phyloP scores from a whole-genome alignment of 2,113 vertebrate genomes.

The Leucosticte australis region DNA sequence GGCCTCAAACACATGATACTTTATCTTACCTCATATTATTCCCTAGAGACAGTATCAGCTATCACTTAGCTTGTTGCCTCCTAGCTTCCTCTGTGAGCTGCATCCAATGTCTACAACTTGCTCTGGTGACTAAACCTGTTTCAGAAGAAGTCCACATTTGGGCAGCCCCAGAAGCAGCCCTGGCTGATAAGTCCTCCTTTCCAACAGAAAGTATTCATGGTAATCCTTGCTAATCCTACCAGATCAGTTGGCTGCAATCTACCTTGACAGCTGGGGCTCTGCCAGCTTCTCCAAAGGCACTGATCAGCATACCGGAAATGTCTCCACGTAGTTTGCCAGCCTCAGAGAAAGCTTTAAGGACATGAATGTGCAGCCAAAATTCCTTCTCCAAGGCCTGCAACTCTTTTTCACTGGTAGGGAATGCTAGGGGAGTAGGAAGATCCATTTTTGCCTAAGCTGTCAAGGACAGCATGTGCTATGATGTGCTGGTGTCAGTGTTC shows the following conservation, averaged over 20 bases:
- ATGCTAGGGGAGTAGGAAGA: not conserved
- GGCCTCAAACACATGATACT: not conserved
- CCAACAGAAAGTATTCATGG: not conserved
- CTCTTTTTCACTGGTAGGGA: not conserved
- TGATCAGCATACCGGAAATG: conserved; percentile 11
- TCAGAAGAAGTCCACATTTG: not conserved
- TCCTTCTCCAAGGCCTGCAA: not conserved
- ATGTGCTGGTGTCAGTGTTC: not conserved
- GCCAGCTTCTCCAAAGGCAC: conserved; percentile 1
- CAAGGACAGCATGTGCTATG: not conserved
- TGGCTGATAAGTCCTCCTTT: not conserved
- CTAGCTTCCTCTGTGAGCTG: not conserved
- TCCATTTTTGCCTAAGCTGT: not conserved
- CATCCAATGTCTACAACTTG: not conserved
- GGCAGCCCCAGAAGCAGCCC: not conserved
- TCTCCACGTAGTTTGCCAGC: not conserved
- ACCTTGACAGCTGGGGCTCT: conserved; percentile 21
- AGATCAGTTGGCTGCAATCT: not conserved
- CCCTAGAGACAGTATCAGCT: not conserved
- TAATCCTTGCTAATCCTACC: conserved; percentile 12
- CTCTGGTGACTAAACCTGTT: not conserved
- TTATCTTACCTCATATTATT: not conserved
- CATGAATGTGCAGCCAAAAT: not conserved
- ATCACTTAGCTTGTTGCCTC: not conserved
- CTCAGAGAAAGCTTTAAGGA: not conserved